These are phyloP conservation scores for Orthosia incerta DNA, from an alignment of 2,888 invertebrate genomes.

Conservation along the genomic window DNA sequence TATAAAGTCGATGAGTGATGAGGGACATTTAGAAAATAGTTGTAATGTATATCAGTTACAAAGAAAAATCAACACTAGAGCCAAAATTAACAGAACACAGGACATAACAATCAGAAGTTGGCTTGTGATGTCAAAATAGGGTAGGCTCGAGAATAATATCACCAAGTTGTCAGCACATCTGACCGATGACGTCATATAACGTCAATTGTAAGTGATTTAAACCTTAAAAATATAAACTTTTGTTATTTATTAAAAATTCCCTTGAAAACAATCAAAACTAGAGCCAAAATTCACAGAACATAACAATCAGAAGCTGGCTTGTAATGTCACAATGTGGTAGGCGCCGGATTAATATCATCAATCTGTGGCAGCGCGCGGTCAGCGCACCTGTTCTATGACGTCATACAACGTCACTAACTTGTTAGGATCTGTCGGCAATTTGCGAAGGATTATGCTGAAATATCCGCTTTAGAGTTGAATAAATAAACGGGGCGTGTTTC, in stretches of 20 bases:
- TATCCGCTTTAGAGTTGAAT: conserved; percentile 50
- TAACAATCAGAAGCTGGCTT: background rate
- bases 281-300: background rate
- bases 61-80: background rate
- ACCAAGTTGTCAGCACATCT: conserved; percentile 61
- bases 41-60: too few species aligned
- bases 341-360: conserved; percentile 68
- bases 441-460: conserved; percentile 56
- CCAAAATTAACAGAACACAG: background rate
- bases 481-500: conserved; percentile 18
- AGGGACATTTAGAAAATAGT: too few species aligned
- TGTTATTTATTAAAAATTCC: background rate
- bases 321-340: background rate
- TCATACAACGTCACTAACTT: conserved; percentile 55
- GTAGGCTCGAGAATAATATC: conserved; percentile 61
- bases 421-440: conserved; percentile 54
- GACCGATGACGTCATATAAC: background rate
- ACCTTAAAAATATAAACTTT: background rate
- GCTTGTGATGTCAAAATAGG: background rate
- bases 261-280: background rate
- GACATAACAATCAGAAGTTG: background rate
- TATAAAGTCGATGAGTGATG: too few species aligned
- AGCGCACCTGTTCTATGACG: conserved; percentile 69
- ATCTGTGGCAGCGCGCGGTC: conserved; percentile 61
- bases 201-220: background rate